Evolutionary conservation across 2,888 invertebrate genomes (phyloP).

Genomic region (Chloroclystis v-ata): DNA sequence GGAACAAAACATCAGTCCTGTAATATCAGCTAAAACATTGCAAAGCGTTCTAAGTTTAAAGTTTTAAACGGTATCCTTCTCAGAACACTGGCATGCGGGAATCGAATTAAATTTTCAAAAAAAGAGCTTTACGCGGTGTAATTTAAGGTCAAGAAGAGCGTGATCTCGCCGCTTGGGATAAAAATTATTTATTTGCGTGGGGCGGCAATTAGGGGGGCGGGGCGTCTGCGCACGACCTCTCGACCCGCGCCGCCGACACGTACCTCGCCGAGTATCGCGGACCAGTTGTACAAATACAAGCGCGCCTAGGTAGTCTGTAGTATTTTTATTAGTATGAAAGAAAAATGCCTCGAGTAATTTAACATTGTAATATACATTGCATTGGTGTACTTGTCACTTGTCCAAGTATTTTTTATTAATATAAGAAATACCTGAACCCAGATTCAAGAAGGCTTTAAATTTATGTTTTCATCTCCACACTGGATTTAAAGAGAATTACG

Average conservation of each 20-base stretch:
- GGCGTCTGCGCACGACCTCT: constrained; percentile 70
- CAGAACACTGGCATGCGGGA: constrained; percentile 41
- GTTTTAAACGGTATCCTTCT: neutral
- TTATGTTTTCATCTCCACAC: too few relatives aligned
- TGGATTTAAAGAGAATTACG: too few relatives aligned
- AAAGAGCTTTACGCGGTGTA: constrained; percentile 61
- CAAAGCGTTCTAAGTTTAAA: too few relatives aligned
- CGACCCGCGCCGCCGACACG: constrained; percentile 49
- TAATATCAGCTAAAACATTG: too few relatives aligned
- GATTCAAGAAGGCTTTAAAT: too few relatives aligned
- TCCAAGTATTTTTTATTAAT: too few relatives aligned
- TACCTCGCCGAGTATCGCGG: neutral
- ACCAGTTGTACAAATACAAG: neutral
- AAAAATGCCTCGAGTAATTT: too few relatives aligned
- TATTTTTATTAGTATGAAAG: too few relatives aligned
- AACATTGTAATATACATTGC: too few relatives aligned
- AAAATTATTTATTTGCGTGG: constrained; percentile 78
- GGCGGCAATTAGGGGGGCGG: constrained; percentile 77
- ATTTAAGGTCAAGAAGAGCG: constrained; percentile 71
- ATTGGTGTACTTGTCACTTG: too few relatives aligned
- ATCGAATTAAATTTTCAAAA: constrained; percentile 63
- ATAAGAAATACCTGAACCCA: too few relatives aligned
- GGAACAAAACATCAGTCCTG: too few relatives aligned
- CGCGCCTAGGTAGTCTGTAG: neutral
- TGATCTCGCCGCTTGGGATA: constrained; percentile 63